Evolutionary conservation across 1,140 invertebrate genomes (phyloP).

Genomic region (Hylyphantes graminicola): DNA sequence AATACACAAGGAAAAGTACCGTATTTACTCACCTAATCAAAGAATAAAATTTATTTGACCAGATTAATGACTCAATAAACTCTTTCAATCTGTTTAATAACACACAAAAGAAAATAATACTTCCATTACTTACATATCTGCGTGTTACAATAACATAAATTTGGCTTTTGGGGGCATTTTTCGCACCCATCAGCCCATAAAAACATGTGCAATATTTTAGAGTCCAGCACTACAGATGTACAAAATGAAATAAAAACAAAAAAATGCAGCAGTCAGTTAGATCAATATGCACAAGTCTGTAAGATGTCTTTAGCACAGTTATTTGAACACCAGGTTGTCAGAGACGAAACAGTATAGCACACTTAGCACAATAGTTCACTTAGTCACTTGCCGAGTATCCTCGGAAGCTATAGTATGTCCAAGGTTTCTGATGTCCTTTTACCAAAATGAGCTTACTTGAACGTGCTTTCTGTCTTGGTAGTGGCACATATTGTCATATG

Average conservation of each 20-base stretch:
- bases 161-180: slow-evolving; percentile 22
- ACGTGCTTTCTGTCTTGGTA: too few relatives aligned
- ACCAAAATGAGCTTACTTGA: too few relatives aligned
- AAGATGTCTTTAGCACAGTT: slow-evolving; percentile 29
- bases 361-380: neutral
- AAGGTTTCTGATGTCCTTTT: too few relatives aligned
- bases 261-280: neutral
- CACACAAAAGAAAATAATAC: slow-evolving; percentile 47
- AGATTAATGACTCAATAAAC: slow-evolving; percentile 46
- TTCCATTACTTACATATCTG: slow-evolving; percentile 54
- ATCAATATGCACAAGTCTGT: slow-evolving; percentile 16
- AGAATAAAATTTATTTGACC: slow-evolving; percentile 19
- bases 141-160: slow-evolving; percentile 37
- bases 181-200: slow-evolving; percentile 23
- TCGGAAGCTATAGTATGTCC: too few relatives aligned
- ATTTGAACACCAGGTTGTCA: slow-evolving; percentile 50
- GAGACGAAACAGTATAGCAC: slow-evolving; percentile 44
- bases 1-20: neutral
- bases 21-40: slow-evolving; percentile 49
- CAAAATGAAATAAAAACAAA: slow-evolving; percentile 39
- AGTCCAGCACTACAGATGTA: slow-evolving; percentile 18
- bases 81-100: slow-evolving; percentile 55
- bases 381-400: too few relatives aligned
- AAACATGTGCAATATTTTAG: slow-evolving; percentile 46
- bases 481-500: too few relatives aligned